Percentiles rank a stretch among this genome's conserved stretches.
Evolutionary conservation across 2,888 invertebrate genomes (phyloP).

Genomic region (Scelioninae gen. 1): DNA sequence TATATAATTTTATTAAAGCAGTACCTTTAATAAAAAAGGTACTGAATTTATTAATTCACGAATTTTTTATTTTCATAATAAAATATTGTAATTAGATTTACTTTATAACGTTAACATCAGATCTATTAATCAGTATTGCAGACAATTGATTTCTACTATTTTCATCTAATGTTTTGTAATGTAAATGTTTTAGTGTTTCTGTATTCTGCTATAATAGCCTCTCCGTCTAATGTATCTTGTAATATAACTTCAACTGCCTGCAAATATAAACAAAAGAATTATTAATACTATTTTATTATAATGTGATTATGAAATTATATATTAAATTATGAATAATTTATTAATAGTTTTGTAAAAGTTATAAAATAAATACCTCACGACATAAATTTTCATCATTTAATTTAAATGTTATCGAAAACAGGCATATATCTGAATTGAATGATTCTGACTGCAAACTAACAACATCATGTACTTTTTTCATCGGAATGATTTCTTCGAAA

Average conservation of each 20-base stretch:
- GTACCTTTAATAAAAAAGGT: background rate
- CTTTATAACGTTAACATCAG: background rate
- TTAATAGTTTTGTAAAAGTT: no score
- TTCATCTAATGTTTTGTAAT: constrained; percentile 38
- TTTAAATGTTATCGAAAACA: no score
- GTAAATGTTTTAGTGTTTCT: constrained; percentile 2
- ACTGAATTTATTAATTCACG: no score
- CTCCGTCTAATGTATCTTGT: constrained; percentile 35
- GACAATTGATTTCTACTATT: constrained; percentile 24
- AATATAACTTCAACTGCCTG: constrained; percentile 10
- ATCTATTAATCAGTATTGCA: background rate
- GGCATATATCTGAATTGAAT: no score
- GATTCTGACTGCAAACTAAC: no score
- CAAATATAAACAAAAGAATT: background rate
- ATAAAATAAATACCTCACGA: no score
- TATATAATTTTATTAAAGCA: background rate
- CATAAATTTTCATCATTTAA: no score
- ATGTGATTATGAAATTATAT: no score
- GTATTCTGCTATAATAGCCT: constrained; percentile 26
- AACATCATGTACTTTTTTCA: no score
- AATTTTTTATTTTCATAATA: background rate
- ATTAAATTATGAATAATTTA: no score
- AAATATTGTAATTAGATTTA: background rate
- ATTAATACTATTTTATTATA: no score
- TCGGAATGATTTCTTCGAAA: no score